Base-by-base conservation (phyloP, 2,888 invertebrate genomes). In the Coenonympha arcania region DNA sequence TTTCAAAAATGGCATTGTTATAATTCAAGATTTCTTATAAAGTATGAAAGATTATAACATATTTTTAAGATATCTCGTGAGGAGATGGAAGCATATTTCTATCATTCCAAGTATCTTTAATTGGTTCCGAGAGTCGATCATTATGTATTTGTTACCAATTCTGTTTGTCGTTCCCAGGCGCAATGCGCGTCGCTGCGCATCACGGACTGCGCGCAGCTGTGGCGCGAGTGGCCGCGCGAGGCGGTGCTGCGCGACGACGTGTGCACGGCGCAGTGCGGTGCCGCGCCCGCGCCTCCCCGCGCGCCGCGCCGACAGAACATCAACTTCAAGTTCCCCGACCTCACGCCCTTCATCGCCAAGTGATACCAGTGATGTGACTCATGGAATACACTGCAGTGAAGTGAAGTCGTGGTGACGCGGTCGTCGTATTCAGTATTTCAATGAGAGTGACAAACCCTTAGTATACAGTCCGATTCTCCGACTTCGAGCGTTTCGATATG, bases 191-290 rank as follows among this genome's bases (percentile, higher is more conserved):
- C 95, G 0, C 83, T 96, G 6, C 90, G 95, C 61, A 93, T 96
- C 54, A 94, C 94, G 0, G 95, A 95, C 81, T 96, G 96, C 76
- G 90, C 90, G 11, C 93, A 94, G 64, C 87, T 96, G 24, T 86
- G 93, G 44, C 89, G 93, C 53, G 94, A 95, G 76, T 95, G 94
- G 88, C 91, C 94, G 45, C 89, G 92, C 48, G 94, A 95, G 22
- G 92, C 93, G 0, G 92, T 96, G 33, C 76, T 93, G 16, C 88
- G 92, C 2, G 96, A 96, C 69, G 94, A 95, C 71, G 95, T 96
- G 9, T 96, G 96, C 79, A 92, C 94, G 13, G 94, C 95, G 2
- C 96, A 96, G 79, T 96, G 96, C 73, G 94, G 94, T 33, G 92
- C 92, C 64, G 87, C 92, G 9, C 77, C 83, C 47, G 50, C 73